phyloP scores from a whole-genome alignment of 2,888 invertebrate genomes.

The Noctua comes region DNA sequence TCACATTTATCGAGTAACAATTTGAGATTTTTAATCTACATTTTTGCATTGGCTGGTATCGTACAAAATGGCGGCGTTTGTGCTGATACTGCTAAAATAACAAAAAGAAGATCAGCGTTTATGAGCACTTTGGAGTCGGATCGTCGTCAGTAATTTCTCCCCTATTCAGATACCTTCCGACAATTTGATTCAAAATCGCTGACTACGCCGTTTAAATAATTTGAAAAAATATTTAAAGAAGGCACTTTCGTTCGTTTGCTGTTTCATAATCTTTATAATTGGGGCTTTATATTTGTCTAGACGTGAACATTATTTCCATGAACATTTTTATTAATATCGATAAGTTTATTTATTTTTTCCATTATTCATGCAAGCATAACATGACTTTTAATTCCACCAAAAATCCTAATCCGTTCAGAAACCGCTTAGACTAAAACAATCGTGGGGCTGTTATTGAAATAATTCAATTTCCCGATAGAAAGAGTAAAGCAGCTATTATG shows the following conservation, averaged over 20 bases:
- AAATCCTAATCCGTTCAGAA: slow-evolving; percentile 6
- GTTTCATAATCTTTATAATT: slow-evolving; percentile 46
- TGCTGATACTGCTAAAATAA: slow-evolving; percentile 61
- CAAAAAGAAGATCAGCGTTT: slow-evolving; percentile 58
- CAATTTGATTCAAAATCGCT: slow-evolving; percentile 58
- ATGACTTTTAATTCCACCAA: not conserved
- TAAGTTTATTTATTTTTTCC: not conserved
- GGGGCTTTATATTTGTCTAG: slow-evolving; percentile 11
- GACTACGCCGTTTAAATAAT: slow-evolving; percentile 51
- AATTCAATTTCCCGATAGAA: slow-evolving; percentile 67
- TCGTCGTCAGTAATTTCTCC: slow-evolving; percentile 59
- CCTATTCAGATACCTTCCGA: slow-evolving; percentile 60
- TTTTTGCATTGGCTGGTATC: slow-evolving; percentile 48
- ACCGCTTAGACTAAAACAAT: slow-evolving; percentile 35
- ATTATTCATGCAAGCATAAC: not conserved
- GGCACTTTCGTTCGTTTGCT: slow-evolving; percentile 38
- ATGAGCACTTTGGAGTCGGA: slow-evolving; percentile 59
- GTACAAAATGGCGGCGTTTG: slow-evolving; percentile 30
- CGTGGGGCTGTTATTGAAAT: slow-evolving; percentile 64
- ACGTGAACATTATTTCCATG: not conserved
- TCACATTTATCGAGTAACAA: slow-evolving; percentile 44
- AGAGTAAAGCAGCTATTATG: slow-evolving; percentile 63
- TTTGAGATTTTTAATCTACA: slow-evolving; percentile 48
- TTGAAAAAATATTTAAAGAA: slow-evolving; percentile 52
- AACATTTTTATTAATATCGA: not conserved